These are phyloP conservation scores for Thunnus thynnus DNA, from an alignment of 2,113 vertebrate genomes.

Conservation along the genomic window DNA sequence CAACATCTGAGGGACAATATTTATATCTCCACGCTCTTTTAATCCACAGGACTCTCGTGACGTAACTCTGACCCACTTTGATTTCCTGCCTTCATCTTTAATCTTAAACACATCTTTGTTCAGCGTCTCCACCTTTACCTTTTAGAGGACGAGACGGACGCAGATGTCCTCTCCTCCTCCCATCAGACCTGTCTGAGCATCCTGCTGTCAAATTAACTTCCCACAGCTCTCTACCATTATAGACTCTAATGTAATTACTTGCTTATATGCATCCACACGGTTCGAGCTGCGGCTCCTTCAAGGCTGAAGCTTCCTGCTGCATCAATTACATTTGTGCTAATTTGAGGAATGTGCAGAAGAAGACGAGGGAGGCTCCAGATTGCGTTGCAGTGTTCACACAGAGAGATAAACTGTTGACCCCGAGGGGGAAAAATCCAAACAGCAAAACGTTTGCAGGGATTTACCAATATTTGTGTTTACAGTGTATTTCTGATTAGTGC, in stretches of 20 bases:
- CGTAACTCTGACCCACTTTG: slow-evolving; percentile 45
- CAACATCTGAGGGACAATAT: slow-evolving; percentile 62
- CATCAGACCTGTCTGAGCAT: slow-evolving; percentile 15
- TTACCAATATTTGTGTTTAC: slow-evolving; percentile 9
- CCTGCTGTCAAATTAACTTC: slow-evolving; percentile 51
- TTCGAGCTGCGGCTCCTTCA: not conserved
- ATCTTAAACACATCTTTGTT: not conserved
- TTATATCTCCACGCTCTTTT: slow-evolving; percentile 40
- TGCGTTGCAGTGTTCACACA: slow-evolving; percentile 1
- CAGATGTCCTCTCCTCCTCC: slow-evolving; percentile 32
- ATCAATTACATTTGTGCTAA: slow-evolving; percentile 61
- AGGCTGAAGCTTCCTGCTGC: slow-evolving; percentile 30
- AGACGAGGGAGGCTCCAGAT: slow-evolving; percentile 28
- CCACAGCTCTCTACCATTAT: slow-evolving; percentile 13
- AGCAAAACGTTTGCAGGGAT: not conserved
- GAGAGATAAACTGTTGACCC: slow-evolving; percentile 12
- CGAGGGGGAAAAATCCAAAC: not conserved
- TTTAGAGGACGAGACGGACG: not conserved
- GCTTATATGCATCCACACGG: slow-evolving; percentile 29
- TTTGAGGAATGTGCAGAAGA: slow-evolving; percentile 56
- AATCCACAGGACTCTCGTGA: slow-evolving; percentile 17
- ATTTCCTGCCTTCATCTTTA: not conserved
- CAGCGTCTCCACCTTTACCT: not conserved
- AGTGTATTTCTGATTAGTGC: slow-evolving; percentile 1
- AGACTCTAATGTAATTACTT: slow-evolving; percentile 42